These are phyloP conservation scores for Scaptomyza reducta DNA, from an alignment of 2,888 invertebrate genomes.

Conservation along the genomic window DNA sequence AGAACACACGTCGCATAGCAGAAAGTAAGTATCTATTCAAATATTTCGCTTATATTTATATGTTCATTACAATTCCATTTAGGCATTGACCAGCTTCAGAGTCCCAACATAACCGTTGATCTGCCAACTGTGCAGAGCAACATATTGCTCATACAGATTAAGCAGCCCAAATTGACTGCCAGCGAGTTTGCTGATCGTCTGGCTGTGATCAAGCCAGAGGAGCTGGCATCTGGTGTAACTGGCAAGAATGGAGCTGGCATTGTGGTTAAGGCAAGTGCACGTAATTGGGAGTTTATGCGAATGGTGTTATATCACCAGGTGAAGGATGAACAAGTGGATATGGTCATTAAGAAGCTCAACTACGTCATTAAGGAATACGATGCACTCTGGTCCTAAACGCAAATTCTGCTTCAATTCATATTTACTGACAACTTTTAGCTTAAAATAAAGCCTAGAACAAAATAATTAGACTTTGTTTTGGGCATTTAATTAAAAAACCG, in stretches of 20 bases:
- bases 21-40: conserved; percentile 85
- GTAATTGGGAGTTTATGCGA: conserved; percentile 87
- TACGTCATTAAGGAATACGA: conserved; percentile 88
- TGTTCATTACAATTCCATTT: not conserved
- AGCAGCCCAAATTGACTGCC: conserved; percentile 86
- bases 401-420: not conserved
- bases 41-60: not conserved
- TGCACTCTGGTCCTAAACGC: conserved; percentile 49
- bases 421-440: conserved; percentile 1
- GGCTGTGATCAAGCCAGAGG: conserved; percentile 83
- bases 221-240: conserved; percentile 85
- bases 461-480: conserved; percentile 41
- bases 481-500: conserved; percentile 68
- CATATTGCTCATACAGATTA: conserved; percentile 88
- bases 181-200: conserved; percentile 86
- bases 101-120: conserved; percentile 87
- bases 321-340: conserved; percentile 87
- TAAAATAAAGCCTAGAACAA: conserved; percentile 5
- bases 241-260: conserved; percentile 82
- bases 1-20: conserved; percentile 88
- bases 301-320: conserved; percentile 90
- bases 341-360: conserved; percentile 89
- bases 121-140: conserved; percentile 88
- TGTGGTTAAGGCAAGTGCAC: conserved; percentile 87
- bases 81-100: conserved; percentile 87